These are phyloP conservation scores for Xyrauchen texanus DNA, from an alignment of 2,113 vertebrate species.

Conservation along the genomic window DNA sequence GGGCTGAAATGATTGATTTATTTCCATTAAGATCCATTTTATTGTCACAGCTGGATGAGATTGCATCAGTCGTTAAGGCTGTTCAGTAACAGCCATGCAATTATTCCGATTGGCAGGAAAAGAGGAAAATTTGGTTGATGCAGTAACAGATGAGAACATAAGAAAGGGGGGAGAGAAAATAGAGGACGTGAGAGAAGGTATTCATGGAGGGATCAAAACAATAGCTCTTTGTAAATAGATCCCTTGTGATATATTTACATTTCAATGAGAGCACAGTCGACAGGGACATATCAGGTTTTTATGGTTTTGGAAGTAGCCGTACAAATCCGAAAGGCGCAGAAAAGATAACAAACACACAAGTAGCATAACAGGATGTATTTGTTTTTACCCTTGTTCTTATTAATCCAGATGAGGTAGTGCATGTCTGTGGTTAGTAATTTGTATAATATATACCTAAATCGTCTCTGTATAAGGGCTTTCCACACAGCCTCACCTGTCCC, in stretches of 20 bases:
- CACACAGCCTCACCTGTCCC: no score
- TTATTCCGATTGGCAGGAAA: not conserved
- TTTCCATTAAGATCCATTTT: slow-evolving; percentile 25
- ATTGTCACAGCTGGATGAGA: not conserved
- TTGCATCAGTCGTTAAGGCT: no score
- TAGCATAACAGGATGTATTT: no score
- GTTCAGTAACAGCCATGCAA: not conserved
- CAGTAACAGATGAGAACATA: slow-evolving; percentile 13
- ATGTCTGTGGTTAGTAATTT: no score
- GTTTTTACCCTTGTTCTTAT: no score
- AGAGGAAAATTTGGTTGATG: not conserved
- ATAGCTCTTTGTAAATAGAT: slow-evolving; percentile 66
- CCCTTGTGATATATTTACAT: slow-evolving; percentile 56
- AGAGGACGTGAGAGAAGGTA: slow-evolving; percentile 61
- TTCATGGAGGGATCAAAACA: slow-evolving; percentile 51
- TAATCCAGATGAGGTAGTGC: no score
- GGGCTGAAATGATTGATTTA: not conserved
- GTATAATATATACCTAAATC: no score
- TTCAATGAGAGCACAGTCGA: not conserved
- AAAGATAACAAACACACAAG: no score
- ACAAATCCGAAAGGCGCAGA: not conserved
- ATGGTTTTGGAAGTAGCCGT: not conserved
- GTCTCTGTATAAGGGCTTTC: no score
- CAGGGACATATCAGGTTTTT: not conserved
- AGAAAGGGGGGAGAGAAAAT: slow-evolving; percentile 62